A percentile compares a stretch with the other conserved stretches of the same genome.
Evolutionary conservation across 1,140 invertebrate genomes (phyloP).

Genomic region (Tetramorium alpestre): DNA sequence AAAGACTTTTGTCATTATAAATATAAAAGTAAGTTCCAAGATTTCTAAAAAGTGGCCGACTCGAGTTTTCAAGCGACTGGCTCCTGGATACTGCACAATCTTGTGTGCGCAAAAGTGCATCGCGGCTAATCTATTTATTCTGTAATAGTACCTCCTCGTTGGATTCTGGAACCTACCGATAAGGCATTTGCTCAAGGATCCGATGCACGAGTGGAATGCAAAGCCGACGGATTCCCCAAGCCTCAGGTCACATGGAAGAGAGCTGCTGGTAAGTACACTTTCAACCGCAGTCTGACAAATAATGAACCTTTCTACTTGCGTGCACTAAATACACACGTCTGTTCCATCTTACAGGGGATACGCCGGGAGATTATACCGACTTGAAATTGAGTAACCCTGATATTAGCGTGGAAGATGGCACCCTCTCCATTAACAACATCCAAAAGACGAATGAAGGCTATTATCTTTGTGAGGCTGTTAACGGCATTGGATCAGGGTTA

Average conservation of each 20-base stretch:
- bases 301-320: not conserved
- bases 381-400: conserved; percentile 95
- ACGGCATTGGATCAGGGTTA: conserved; percentile 97
- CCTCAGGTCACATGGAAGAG: conserved; percentile 98
- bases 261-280: conserved; percentile 91
- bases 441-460: conserved; percentile 97
- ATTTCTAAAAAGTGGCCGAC: conserved; percentile 1
- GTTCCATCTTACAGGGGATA: conserved; percentile 89
- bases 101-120: conserved; percentile 8
- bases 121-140: conserved; percentile 60
- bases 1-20: not conserved
- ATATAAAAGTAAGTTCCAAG: not conserved
- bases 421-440: conserved; percentile 94
- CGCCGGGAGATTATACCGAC: conserved; percentile 96
- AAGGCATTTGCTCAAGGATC: conserved; percentile 97
- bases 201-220: conserved; percentile 97
- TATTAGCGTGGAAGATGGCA: conserved; percentile 96
- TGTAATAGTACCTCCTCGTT: conserved; percentile 95
- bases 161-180: conserved; percentile 98
- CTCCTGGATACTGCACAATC: conserved; percentile 66
- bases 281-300: not conserved
- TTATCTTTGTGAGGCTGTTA: conserved; percentile 98
- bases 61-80: conserved; percentile 54
- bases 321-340: not conserved
- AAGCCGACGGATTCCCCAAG: conserved; percentile 97